Evolutionary conservation across 2,113 vertebrate species (phyloP).

Genomic region (Caranx melampygus): DNA sequence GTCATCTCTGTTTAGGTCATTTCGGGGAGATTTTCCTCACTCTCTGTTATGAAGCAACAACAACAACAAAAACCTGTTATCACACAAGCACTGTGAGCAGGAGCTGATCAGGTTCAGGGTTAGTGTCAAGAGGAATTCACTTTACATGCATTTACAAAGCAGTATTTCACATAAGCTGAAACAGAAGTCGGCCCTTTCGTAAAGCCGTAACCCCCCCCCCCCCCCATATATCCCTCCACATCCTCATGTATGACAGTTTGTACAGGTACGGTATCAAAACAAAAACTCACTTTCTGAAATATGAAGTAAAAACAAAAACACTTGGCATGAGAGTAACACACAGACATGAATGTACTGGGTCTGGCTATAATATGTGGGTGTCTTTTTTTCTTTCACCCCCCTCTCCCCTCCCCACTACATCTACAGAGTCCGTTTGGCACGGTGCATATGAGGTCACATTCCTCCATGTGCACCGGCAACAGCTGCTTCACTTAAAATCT

Average conservation of each 20-base stretch:
- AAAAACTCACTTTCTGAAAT: neutral
- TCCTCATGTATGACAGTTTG: neutral
- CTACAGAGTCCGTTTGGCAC: neutral
- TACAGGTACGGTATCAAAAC: neutral
- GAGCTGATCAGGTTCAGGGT: neutral
- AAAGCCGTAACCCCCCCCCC: neutral
- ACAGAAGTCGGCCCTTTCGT: neutral
- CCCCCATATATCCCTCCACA: neutral
- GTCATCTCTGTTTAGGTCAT: constrained; percentile 4
- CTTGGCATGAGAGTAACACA: neutral
- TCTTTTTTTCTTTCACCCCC: neutral
- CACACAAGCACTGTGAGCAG: neutral
- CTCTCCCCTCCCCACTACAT: neutral
- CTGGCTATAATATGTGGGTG: constrained; percentile 2
- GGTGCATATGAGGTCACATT: neutral
- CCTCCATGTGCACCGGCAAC: neutral
- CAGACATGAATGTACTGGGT: constrained; percentile 55
- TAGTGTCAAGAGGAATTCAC: neutral
- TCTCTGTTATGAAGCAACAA: constrained; percentile 39
- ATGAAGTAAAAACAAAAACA: constrained; percentile 36
- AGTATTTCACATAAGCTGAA: constrained; percentile 11
- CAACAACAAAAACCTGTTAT: constrained; percentile 25
- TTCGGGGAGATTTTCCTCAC: neutral
- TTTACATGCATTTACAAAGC: neutral
- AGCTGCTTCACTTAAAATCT: constrained; percentile 40